These are phyloP conservation scores for Aratinga solstitialis DNA, from an alignment of 2,797 vertebrate genomes.

Conservation along the genomic window DNA sequence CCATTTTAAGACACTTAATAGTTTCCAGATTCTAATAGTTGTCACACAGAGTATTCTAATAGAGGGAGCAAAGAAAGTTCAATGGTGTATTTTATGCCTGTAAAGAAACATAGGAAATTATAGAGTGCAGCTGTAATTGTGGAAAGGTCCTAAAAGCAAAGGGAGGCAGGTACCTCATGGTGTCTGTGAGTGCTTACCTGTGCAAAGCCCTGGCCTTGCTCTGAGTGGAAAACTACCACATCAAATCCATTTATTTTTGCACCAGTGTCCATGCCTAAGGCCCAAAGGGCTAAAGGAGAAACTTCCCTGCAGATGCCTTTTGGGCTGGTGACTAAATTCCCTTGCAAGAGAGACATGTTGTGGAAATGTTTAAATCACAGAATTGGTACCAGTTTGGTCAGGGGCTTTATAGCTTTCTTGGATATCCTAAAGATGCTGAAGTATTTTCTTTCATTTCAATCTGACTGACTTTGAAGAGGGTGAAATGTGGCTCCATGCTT, in stretches of 20 bases:
- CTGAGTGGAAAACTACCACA: no score
- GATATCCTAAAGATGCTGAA: neutral
- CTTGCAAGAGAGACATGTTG: neutral
- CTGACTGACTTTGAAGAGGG: neutral
- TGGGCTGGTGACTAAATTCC: neutral
- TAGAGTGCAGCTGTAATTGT: neutral
- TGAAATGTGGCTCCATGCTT: neutral
- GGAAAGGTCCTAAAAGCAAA: neutral
- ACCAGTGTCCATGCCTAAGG: neutral
- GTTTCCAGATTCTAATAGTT: neutral
- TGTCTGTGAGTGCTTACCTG: fast-evolving
- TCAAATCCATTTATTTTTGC: neutral
- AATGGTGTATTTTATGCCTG: neutral
- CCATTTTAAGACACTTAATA: neutral
- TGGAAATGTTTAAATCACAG: neutral
- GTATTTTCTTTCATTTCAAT: neutral
- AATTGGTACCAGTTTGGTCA: neutral
- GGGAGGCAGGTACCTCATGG: fast-evolving
- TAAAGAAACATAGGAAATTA: neutral
- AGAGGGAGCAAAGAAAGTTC: neutral
- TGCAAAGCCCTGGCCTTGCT: neutral
- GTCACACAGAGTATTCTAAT: neutral
- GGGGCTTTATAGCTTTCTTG: neutral
- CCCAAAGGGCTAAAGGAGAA: neutral
- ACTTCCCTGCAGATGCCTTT: neutral